Base-by-base conservation (phyloP, 2,888 invertebrate species). In the Emesis russula region DNA sequence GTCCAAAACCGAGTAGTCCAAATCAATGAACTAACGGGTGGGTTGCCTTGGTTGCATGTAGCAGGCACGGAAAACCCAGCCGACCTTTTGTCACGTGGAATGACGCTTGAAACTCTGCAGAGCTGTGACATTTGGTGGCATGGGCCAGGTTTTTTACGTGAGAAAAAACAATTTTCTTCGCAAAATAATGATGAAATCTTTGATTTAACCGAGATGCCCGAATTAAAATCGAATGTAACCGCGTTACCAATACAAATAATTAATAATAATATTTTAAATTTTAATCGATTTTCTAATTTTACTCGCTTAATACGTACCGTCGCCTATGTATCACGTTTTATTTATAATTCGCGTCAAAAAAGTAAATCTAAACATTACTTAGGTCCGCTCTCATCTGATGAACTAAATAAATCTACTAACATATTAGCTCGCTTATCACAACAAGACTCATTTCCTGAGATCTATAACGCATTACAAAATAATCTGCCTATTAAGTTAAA, bases 321-420 rank as follows among this genome's bases (percentile, higher is more conserved):
- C 9, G 89, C 86, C 3, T 92, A 84, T 81, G 71, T 87, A 25
- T 33, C 86, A 2, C 83, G 92, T 4, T 91, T 92, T 68, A 85
- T 89, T 36, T 18, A 84, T 25, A 90, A 87, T 48, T 36, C 38
- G 33, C 82, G 73, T 18, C 53, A 77, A 41, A 36, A 25, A 18
- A 41, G 3, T 44, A 48, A 18, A 53, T 15, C 53, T 75, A 18
- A 75, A n/a, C 53, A 18, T 13, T 0, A 38, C 38, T 48, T 48
- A 4, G 36, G 76, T 15, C 25, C 58, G 36, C 3, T 76, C 58
- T 33, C 48, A 11, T n/a, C 25, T 31, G 76, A 58, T 76, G 76
- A 76, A 18, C 31, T 76, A 31, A 58, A 3, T 15, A 2, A 53
- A 25, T 18, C 76, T 6, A 48, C 25, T 5, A 36, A 53, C 7